Evolutionary conservation across 2,113 vertebrate genomes (phyloP), one percentile per base, ranked within the genome.

Genomic region (Thunnus thynnus): DNA sequence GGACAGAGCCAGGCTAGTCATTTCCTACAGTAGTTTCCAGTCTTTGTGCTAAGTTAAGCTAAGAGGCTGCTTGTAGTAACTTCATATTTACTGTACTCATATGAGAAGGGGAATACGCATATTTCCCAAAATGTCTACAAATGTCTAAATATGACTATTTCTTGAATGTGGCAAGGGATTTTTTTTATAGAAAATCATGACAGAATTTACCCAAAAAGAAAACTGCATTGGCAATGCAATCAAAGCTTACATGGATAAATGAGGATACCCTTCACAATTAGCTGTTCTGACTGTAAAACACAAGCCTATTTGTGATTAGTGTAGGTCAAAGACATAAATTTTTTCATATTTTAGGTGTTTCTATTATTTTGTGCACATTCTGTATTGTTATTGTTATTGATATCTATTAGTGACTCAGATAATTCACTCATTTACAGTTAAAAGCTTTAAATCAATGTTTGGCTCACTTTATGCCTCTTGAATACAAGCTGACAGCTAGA

Each of bases 301-400:
- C 7, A 7, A 8, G 36, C 36, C 36, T 41, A 9, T 41, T 41
- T 41, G 36, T 41, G 36, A 41, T 30, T 30, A 30, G 27, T 30
- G 4, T 30, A 30, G 27, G 27, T 30, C 2, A 3, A 30, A 30
- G 27, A 30, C 27, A 30, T 30, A 30, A 0, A 30, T 41, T 55
- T 57, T 27, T 47, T 30, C 13, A 41, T 18, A 36, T 58, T 65
- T 60, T 3, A 22, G 62, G 67, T 71, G 61, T 68, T 85, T 72
- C 73, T 22, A 58, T 81, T 68, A 73, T 50, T 67, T 66, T 82
- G 78, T 61, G 20, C 57, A 67, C 2, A 50, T 44, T 1, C 4
- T 46, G 2, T 32, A 57, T 72, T 52, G 9, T 41, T 65, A 14
- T 22, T 22, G 22, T 22, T 22, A 22, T 22, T 22, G 13, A 30